phyloP scores from a whole-genome alignment of 2,113 vertebrate species.

The Archilochus colubris region DNA sequence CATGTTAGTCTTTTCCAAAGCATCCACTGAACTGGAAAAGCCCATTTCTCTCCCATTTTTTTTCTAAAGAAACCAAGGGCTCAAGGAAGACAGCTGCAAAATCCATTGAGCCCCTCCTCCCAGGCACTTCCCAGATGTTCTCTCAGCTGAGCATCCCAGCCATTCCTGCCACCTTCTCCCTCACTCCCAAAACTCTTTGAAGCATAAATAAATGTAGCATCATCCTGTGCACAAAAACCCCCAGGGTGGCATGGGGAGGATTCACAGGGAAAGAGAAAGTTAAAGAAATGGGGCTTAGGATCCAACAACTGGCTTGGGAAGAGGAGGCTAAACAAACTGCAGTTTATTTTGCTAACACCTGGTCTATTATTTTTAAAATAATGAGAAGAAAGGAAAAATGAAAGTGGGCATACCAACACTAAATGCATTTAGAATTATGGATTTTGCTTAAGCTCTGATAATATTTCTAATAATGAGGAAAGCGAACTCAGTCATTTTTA shows the following conservation, averaged over 20 bases:
- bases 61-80: background rate
- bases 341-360: background rate
- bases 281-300: background rate
- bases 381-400: background rate
- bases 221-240: background rate
- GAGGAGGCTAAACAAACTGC: background rate
- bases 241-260: background rate
- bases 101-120: background rate
- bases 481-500: background rate
- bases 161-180: background rate
- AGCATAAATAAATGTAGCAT: background rate
- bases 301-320: background rate
- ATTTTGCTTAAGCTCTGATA: background rate
- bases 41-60: background rate
- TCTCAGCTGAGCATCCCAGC: background rate
- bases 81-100: background rate
- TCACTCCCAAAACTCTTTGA: background rate
- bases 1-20: background rate
- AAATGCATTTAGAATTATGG: background rate
- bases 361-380: background rate
- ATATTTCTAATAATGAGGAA: background rate
- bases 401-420: background rate
- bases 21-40: background rate
- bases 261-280: background rate
- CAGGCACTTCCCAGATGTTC: background rate